These are phyloP conservation scores for Metopia argyrocephala DNA, from an alignment of 2,888 invertebrate genomes.

Conservation along the genomic window DNA sequence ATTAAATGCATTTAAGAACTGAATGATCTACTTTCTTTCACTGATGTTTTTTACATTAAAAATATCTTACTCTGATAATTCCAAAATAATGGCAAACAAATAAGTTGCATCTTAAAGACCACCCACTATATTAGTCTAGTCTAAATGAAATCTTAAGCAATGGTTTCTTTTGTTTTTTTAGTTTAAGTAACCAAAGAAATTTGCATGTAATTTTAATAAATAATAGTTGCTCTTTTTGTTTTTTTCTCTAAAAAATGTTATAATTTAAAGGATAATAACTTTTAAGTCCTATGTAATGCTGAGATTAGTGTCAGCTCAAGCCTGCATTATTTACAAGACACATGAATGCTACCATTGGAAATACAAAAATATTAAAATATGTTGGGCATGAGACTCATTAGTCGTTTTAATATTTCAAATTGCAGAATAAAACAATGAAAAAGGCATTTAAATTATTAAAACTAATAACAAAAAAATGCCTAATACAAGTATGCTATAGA, in stretches of 20 bases:
- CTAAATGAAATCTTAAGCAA: not conserved
- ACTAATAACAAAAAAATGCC: not conserved
- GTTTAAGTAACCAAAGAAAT: not conserved
- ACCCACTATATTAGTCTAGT: too few relatives aligned
- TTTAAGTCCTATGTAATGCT: constrained; percentile 47
- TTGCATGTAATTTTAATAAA: not conserved
- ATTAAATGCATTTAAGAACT: too few relatives aligned
- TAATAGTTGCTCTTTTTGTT: not conserved
- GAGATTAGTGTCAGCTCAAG: constrained; percentile 55
- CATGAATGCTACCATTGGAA: constrained; percentile 30
- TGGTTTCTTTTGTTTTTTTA: not conserved
- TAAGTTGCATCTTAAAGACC: too few relatives aligned
- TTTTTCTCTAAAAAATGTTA: not conserved
- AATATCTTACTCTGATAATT: too few relatives aligned
- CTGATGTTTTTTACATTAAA: too few relatives aligned
- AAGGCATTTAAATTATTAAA: not conserved
- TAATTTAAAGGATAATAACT: constrained; percentile 45
- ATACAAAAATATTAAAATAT: not conserved
- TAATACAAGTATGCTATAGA: too few relatives aligned
- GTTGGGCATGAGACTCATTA: constrained; percentile 21
- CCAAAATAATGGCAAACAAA: too few relatives aligned
- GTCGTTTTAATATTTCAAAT: not conserved
- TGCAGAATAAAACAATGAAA: constrained; percentile 1
- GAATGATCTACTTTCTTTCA: too few relatives aligned
- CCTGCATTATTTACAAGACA: constrained; percentile 42